Conservation (phyloP, 1,140 invertebrate genomes). For the Sarcophaga peregrina region DNA sequence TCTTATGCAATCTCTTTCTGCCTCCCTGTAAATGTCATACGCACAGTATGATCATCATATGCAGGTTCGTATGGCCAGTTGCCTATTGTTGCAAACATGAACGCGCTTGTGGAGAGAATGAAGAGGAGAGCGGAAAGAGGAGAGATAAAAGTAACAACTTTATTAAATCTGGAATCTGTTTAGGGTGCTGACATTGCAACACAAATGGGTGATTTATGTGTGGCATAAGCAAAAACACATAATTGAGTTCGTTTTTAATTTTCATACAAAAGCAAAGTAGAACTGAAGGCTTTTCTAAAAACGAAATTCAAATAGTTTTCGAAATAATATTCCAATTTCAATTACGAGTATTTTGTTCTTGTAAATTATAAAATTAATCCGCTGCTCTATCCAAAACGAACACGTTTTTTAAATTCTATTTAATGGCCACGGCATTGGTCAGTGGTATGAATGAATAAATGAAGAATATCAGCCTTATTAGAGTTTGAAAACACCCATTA, state of each 20-base stretch:
- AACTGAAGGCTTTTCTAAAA: no score
- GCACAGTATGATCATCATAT: slow-evolving; percentile 17
- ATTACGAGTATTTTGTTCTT: background rate
- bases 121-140: no score
- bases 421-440: slow-evolving; percentile 20
- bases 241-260: no score
- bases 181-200: slow-evolving; percentile 36
- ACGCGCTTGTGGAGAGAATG: no score
- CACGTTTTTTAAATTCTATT: slow-evolving; percentile 1
- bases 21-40: background rate
- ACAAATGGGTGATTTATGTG: slow-evolving; percentile 39
- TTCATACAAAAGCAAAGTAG: no score
- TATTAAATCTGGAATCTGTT: slow-evolving; percentile 4
- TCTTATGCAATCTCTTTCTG: background rate
- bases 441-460: background rate
- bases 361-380: slow-evolving; percentile 34
- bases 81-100: background rate
- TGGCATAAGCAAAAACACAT: background rate
- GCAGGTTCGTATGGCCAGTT: background rate
- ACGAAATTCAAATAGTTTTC: background rate
- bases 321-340: slow-evolving; percentile 2
- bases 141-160: slow-evolving; percentile 30
- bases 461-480: slow-evolving; percentile 19
- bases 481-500: background rate
- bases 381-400: no score